Conservation (phyloP, 2,113 vertebrate genomes). For the Daphoenositta chrysoptera region DNA sequence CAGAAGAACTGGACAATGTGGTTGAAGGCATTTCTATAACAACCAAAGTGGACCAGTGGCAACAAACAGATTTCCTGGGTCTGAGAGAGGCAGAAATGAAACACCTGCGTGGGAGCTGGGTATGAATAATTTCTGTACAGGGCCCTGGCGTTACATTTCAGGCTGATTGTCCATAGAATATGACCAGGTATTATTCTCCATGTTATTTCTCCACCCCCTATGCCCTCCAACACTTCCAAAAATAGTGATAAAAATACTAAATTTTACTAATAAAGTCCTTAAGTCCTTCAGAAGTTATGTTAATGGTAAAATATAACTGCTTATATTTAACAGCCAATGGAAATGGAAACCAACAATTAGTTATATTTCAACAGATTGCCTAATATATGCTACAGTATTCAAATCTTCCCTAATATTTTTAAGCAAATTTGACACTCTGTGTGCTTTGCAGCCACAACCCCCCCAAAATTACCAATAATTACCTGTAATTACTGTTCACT, state of each 20-base stretch:
- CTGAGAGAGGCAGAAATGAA: neutral
- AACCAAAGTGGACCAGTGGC: neutral
- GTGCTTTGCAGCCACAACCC: neutral
- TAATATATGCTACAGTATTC: neutral
- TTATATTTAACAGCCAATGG: neutral
- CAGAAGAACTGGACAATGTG: neutral
- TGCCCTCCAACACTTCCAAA: neutral
- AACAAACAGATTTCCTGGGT: neutral
- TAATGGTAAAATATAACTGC: neutral
- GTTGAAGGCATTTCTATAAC: neutral
- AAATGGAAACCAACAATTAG: neutral
- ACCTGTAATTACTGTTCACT: neutral
- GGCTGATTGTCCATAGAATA: neutral
- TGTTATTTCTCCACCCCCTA: neutral
- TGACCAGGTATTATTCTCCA: neutral
- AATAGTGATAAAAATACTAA: neutral
- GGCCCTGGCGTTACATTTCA: slow-evolving; percentile 40
- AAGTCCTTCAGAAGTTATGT: neutral
- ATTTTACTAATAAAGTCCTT: neutral
- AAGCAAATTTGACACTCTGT: neutral
- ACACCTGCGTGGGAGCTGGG: neutral
- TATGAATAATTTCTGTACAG: slow-evolving; percentile 61
- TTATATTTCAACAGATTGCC: neutral
- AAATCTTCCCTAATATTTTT: neutral
- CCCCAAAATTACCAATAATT: neutral